Conservation (phyloP, 2,113 vertebrate species). For the Paratilapia polleni region DNA sequence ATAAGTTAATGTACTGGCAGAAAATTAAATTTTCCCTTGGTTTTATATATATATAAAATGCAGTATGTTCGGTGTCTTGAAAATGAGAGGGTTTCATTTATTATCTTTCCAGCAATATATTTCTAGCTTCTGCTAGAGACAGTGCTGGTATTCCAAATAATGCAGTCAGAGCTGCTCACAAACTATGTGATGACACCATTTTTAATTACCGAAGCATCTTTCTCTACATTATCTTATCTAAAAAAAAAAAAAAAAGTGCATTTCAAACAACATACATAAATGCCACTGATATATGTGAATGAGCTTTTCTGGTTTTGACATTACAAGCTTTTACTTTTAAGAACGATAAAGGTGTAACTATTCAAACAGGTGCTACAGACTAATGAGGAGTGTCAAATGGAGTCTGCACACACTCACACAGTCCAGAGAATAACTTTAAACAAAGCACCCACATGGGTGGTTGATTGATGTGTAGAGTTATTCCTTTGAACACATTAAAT, state of each 20-base stretch:
- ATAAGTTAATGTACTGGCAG: too few relatives aligned
- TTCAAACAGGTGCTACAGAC: slow-evolving; percentile 10
- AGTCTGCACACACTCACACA: slow-evolving; percentile 24
- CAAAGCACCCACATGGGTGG: slow-evolving; percentile 24
- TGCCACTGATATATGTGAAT: not conserved
- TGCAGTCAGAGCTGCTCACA: not conserved
- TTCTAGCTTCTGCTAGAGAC: not conserved
- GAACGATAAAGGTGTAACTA: not conserved
- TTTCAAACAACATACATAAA: not conserved
- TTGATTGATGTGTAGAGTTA: not conserved
- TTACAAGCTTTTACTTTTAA: not conserved
- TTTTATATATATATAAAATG: not conserved
- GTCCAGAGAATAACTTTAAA: slow-evolving; percentile 8
- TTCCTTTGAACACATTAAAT: slow-evolving; percentile 2
- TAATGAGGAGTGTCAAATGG: not conserved
- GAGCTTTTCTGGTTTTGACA: not conserved
- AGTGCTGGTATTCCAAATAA: not conserved
- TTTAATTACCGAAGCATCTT: not conserved
- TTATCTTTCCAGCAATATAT: not conserved
- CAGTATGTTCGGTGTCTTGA: not conserved
- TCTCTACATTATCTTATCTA: not conserved
- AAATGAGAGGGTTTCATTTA: not conserved
- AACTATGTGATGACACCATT: too few relatives aligned
- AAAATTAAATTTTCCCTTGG: too few relatives aligned
- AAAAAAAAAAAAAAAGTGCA: not conserved